Evolutionary conservation across 2,888 invertebrate species (phyloP), one percentile per base, ranked within the genome.

Genomic region (Drosophila koepferae): DNA sequence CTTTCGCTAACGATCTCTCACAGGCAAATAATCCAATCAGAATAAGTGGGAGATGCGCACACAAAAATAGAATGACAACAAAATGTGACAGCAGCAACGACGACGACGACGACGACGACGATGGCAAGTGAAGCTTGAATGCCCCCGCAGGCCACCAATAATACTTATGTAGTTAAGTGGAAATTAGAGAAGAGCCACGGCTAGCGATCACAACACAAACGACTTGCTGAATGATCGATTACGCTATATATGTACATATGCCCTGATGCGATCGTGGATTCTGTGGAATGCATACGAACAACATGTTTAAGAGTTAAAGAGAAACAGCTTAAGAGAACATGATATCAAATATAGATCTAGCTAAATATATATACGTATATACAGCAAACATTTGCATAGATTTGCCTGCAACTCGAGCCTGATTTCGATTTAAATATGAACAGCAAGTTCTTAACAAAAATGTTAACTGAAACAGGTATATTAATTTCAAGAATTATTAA

Each of bases 11-110:
- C 69, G 75, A 79, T 79, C 51, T 78, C 74, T 48, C 60, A 58
- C 51, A 51, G 66, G 63, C 79, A 74, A 79, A 79, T 77, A 79
- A 77, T 77, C 76, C 69, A 77, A 77, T 70, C 75, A 63, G 65
- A 80, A 79, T 54, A 77, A 77, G 70, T 77, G 80, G 70, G 53
- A 79, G 75, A 65, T 79, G 69, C 16, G 61, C 62, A 74, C 62
- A 74, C 62, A 43, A 77, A 74, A 74, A 79, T 69, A 63, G 79
- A 79, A 64, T 79, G 62, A 79, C 75, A 79, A 56, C 80, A 64
- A 73, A 78, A 61, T 55, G 61, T 74, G 67, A 64, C 68, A 63
- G 62, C 23, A 28, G 5, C 28, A 5, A 0, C 28, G 0, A 28
- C 28, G 43, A 31, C 43, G 38, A 20, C 31, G 34, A 36, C 12